Percentiles rank a stretch among this genome's conserved stretches.
Evolutionary conservation across 2,113 vertebrate species (phyloP).

Genomic region (Pluvianellus socialis): DNA sequence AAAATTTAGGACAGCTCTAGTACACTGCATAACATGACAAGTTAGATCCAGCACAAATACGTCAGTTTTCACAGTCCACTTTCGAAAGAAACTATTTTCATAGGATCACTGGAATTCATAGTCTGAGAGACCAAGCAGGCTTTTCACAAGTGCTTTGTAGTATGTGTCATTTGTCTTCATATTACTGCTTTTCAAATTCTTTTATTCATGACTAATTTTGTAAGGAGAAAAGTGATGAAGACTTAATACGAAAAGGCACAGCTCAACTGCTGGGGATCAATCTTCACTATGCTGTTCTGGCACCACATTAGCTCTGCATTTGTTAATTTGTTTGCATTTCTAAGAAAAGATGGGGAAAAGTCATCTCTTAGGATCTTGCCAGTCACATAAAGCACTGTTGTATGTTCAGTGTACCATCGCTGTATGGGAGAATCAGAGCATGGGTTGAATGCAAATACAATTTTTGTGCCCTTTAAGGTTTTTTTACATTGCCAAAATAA

Average conservation of each 20-base stretch:
- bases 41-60: background rate
- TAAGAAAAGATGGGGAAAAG: background rate
- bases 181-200: background rate
- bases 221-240: background rate
- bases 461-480: background rate
- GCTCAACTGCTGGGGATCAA: slow-evolving; percentile 1
- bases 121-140: background rate
- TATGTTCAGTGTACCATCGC: background rate
- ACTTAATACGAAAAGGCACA: background rate
- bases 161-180: slow-evolving; percentile 19
- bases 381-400: background rate
- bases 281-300: background rate
- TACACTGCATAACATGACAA: background rate
- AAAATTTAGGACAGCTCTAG: background rate
- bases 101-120: background rate
- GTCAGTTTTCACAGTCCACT: background rate
- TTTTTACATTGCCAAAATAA: background rate
- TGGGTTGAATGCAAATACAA: background rate
- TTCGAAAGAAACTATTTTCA: background rate
- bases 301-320: slow-evolving; percentile 14
- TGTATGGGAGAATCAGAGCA: background rate
- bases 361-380: background rate
- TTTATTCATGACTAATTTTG: background rate
- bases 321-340: slow-evolving; percentile 45
- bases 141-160: background rate